phyloP scores from a whole-genome alignment of 2,797 vertebrate species.

The Rhynchonycteris naso region DNA sequence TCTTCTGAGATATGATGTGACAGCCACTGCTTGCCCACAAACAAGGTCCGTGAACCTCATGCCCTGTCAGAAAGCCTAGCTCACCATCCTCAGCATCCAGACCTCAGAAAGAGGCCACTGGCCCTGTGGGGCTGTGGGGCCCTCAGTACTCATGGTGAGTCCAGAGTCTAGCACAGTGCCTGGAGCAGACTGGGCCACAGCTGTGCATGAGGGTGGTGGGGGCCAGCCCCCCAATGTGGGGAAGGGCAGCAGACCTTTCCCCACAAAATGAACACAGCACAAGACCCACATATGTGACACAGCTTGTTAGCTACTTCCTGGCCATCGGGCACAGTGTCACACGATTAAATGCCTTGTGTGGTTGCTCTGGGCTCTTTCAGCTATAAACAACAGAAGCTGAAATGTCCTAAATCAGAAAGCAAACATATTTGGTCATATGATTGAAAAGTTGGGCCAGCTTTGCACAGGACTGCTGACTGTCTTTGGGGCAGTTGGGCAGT shows the following conservation, averaged over 20 bases:
- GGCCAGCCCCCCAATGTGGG: accelerated
- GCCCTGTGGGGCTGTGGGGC: neutral
- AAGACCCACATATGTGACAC: accelerated
- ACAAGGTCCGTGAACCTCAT: accelerated
- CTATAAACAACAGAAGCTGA: neutral
- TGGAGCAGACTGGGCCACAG: too few relatives aligned
- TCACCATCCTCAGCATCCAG: neutral
- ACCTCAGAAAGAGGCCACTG: neutral
- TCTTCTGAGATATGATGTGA: accelerated
- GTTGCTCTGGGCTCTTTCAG: accelerated
- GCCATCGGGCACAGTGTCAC: accelerated
- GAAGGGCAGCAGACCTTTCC: neutral
- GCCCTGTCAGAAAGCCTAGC: neutral
- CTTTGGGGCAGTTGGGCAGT: neutral
- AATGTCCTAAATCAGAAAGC: accelerated
- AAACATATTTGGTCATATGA: accelerated
- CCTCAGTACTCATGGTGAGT: neutral
- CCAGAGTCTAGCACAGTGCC: neutral
- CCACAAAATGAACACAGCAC: too few relatives aligned
- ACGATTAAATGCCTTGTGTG: accelerated
- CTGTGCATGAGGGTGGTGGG: accelerated
- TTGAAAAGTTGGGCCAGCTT: neutral
- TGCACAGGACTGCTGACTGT: accelerated
- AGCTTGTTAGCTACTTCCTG: neutral
- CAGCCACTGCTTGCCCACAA: accelerated